phyloP scores from a whole-genome alignment of 2,888 invertebrate genomes.

The Polia nebulosa region DNA sequence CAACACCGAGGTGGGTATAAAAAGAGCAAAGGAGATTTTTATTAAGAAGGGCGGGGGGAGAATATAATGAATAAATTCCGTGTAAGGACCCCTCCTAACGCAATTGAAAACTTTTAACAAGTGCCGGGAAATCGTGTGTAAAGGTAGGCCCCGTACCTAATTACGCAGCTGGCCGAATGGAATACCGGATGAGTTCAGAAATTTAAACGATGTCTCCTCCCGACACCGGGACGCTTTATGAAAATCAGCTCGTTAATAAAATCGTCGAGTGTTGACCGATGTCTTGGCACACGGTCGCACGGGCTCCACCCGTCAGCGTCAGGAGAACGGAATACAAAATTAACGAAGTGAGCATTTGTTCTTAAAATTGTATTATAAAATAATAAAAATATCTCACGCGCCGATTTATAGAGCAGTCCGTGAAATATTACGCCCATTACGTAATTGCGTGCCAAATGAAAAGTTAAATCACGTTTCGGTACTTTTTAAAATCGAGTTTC shows the following conservation, averaged over 20 bases:
- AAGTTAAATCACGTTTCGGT: slow-evolving; percentile 72
- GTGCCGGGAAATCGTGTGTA: slow-evolving; percentile 90
- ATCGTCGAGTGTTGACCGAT: slow-evolving; percentile 78
- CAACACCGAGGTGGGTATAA: slow-evolving; percentile 79
- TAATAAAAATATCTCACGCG: slow-evolving; percentile 55
- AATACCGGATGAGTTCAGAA: slow-evolving; percentile 87
- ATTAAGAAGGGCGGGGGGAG: slow-evolving; percentile 85
- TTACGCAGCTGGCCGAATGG: slow-evolving; percentile 82
- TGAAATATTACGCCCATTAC: slow-evolving; percentile 57
- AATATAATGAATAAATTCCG: slow-evolving; percentile 91
- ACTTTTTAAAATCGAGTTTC: slow-evolving; percentile 71
- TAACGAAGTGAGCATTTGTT: slow-evolving; percentile 65
- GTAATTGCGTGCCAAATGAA: slow-evolving; percentile 65
- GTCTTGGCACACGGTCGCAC: slow-evolving; percentile 65
- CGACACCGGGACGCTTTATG: slow-evolving; percentile 74
- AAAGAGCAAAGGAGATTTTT: slow-evolving; percentile 87
- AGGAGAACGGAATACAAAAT: slow-evolving; percentile 68
- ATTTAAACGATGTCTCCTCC: slow-evolving; percentile 80
- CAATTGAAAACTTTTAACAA: slow-evolving; percentile 91
- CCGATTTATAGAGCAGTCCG: slow-evolving; percentile 60
- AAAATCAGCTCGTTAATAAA: slow-evolving; percentile 86
- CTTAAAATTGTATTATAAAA: slow-evolving; percentile 47
- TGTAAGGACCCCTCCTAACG: slow-evolving; percentile 88
- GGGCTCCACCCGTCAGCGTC: slow-evolving; percentile 46
- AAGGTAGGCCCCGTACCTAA: slow-evolving; percentile 88